Percentiles rank a stretch among this genome's conserved stretches.
Conservation (phyloP, 2,113 vertebrate genomes). For the Peromyscus californicus region DNA sequence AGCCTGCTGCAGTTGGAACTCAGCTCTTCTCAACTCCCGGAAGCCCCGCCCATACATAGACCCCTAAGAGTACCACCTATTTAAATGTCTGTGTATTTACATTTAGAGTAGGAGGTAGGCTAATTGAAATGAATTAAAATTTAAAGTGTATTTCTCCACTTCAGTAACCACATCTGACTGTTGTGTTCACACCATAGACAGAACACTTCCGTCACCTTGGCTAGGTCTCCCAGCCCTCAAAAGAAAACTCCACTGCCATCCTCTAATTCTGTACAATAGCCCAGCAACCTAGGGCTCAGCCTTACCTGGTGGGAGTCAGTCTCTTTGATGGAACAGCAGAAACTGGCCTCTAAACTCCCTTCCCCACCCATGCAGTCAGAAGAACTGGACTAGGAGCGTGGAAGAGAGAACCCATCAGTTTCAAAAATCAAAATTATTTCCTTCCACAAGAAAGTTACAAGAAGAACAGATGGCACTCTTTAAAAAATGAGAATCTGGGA, state of each 20-base stretch:
- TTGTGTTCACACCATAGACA: neutral
- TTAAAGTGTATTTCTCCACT: neutral
- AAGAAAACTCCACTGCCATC: neutral
- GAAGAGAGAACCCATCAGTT: slow-evolving; percentile 69
- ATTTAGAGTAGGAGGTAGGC: neutral
- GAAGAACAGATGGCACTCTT: slow-evolving; percentile 82
- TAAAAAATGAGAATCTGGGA: slow-evolving; percentile 43
- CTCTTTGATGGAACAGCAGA: neutral
- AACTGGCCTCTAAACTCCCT: neutral
- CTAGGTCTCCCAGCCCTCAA: neutral
- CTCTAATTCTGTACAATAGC: neutral
- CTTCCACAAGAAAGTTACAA: slow-evolving; percentile 74
- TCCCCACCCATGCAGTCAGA: neutral
- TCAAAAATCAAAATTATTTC: slow-evolving; percentile 73
- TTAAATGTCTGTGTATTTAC: neutral
- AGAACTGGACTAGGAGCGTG: neutral
- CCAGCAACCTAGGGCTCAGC: neutral
- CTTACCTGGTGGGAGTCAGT: neutral
- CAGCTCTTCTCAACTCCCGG: neutral
- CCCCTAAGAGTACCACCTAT: neutral
- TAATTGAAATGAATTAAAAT: slow-evolving; percentile 17
- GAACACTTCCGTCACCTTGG: neutral
- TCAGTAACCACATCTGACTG: neutral
- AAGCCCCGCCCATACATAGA: neutral
- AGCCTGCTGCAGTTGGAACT: neutral